Conservation (phyloP, 2,113 vertebrate species). For the Mungos mungo region DNA sequence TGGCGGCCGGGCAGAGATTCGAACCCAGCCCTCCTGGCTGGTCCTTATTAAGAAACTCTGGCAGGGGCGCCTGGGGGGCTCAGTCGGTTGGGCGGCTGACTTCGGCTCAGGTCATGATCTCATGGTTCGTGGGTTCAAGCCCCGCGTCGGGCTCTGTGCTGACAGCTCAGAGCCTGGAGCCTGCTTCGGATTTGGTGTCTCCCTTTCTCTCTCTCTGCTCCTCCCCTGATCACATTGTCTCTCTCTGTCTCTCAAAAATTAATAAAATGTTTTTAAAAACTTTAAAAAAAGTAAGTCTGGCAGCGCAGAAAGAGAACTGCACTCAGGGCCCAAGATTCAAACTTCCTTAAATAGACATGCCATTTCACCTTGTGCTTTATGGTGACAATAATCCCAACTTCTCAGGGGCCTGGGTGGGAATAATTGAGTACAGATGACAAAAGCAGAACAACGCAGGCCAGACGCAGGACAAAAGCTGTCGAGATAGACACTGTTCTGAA, state of each 20-base stretch:
- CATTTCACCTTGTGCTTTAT: neutral
- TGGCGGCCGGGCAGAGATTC: neutral
- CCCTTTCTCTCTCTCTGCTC: too few relatives aligned
- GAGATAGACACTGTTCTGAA: accelerated
- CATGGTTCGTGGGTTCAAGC: too few relatives aligned
- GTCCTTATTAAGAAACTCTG: neutral
- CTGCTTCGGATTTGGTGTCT: too few relatives aligned
- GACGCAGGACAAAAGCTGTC: accelerated
- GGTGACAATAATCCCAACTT: accelerated
- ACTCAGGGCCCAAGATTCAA: neutral
- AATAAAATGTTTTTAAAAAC: too few relatives aligned
- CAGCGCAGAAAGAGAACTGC: neutral
- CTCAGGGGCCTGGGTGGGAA: accelerated
- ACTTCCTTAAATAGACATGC: neutral
- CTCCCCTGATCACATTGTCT: too few relatives aligned
- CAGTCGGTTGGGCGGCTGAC: too few relatives aligned
- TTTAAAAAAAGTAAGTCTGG: neutral
- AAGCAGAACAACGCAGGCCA: accelerated
- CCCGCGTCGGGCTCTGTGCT: too few relatives aligned
- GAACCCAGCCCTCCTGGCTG: neutral
- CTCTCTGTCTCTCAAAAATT: too few relatives aligned
- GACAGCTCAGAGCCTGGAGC: too few relatives aligned
- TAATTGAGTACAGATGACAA: accelerated
- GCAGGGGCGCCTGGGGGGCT: neutral
- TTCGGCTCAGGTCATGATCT: too few relatives aligned